phyloP scores from a whole-genome alignment of 2,797 vertebrate species.

The Pantherophis vulpinus region DNA sequence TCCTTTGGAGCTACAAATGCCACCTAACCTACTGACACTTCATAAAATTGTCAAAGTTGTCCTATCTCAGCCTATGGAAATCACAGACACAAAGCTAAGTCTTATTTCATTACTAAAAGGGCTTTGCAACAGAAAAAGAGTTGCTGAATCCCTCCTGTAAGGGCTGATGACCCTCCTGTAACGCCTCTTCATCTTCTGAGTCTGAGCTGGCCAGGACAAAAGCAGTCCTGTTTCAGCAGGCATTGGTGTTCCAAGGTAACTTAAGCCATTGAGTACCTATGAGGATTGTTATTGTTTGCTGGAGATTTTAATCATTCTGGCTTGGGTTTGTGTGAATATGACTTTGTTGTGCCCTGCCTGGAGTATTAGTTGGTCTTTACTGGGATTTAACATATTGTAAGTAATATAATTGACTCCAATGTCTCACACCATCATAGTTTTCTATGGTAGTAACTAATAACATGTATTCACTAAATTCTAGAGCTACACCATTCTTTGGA shows the following conservation, averaged over 20 bases:
- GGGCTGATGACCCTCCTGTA: too few relatives aligned
- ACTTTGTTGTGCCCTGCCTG: neutral
- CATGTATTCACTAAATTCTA: neutral
- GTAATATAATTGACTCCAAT: neutral
- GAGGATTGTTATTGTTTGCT: neutral
- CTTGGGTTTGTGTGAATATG: neutral
- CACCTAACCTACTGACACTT: neutral
- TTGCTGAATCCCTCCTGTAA: neutral
- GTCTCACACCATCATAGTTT: neutral
- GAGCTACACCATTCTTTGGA: neutral
- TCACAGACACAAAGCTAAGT: neutral
- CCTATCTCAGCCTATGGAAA: fast-evolving
- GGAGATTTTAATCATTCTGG: neutral
- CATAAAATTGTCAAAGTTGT: neutral
- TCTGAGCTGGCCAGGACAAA: too few relatives aligned
- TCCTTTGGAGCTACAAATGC: neutral
- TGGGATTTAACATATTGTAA: neutral
- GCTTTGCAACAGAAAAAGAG: neutral
- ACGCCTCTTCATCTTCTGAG: too few relatives aligned
- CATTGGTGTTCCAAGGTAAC: neutral
- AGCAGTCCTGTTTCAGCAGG: neutral
- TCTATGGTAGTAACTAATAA: neutral
- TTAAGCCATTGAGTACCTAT: neutral
- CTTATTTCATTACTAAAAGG: neutral
- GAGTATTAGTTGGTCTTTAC: neutral